These are phyloP conservation scores for Pipistrellus pipistrellus DNA, from an alignment of 2,797 vertebrate species.

Conservation along the genomic window DNA sequence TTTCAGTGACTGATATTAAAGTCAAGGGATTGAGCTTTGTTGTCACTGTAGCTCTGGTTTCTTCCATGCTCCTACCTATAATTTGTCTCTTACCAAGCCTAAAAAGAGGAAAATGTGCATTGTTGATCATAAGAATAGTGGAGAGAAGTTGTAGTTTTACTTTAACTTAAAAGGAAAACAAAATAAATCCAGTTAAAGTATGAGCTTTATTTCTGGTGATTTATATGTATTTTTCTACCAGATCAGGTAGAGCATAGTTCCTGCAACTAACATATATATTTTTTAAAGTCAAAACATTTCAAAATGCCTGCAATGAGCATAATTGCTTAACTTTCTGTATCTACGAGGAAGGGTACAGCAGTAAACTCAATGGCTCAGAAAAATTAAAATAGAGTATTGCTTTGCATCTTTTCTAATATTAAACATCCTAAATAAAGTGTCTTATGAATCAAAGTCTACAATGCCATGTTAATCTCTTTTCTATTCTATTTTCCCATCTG, in stretches of 20 bases:
- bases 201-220: not conserved
- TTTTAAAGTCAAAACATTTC: not conserved
- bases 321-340: not conserved
- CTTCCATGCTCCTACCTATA: not conserved
- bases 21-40: not conserved
- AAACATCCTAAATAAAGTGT: not conserved
- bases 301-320: not conserved
- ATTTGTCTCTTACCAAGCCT: not conserved
- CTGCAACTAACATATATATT: not conserved
- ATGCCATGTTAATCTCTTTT: not conserved
- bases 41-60: not conserved
- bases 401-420: not conserved
- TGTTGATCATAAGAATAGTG: not conserved
- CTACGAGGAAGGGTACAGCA: not conserved
- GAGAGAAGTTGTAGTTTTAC: not conserved
- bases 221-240: not conserved
- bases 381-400: not conserved
- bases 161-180: not conserved
- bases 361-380: not conserved
- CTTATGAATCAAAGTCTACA: not conserved
- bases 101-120: not conserved
- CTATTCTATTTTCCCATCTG: not conserved
- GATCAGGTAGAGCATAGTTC: not conserved
- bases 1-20: not conserved
- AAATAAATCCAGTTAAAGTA: not conserved